A percentile compares a stretch with the other conserved stretches of the same genome.
phyloP scores from a whole-genome alignment of 2,888 invertebrate genomes.

The Galerucella nymphaeae region DNA sequence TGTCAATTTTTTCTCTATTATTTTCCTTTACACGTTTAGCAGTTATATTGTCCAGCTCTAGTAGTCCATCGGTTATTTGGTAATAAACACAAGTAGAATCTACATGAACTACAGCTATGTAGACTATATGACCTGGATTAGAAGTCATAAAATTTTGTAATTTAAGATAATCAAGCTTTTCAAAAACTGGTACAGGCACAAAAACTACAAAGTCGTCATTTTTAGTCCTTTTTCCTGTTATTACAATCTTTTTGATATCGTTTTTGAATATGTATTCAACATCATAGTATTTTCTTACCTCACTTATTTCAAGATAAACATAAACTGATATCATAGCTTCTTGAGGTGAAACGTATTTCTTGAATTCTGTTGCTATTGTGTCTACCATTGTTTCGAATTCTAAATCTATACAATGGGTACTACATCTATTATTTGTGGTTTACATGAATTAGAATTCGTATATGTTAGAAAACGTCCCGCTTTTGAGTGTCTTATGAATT shows the following conservation, averaged over 20 bases:
- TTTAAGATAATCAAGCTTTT: constrained; percentile 60
- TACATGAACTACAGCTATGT: constrained; percentile 63
- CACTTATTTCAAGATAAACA: constrained; percentile 69
- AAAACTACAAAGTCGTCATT: constrained; percentile 60
- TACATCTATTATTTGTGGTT: too few relatives aligned
- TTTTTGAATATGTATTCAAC: constrained; percentile 64
- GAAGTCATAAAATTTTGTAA: constrained; percentile 55
- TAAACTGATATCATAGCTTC: constrained; percentile 66
- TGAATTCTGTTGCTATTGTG: constrained; percentile 4
- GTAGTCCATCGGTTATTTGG: constrained; percentile 60
- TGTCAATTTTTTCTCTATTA: constrained; percentile 51
- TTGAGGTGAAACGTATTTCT: constrained; percentile 1
- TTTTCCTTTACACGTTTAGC: constrained; percentile 54
- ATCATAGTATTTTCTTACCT: constrained; percentile 66
- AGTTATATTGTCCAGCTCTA: constrained; percentile 51
- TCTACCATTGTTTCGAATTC: background rate
- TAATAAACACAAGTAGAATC: constrained; percentile 67
- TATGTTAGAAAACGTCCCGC: too few relatives aligned
- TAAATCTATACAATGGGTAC: too few relatives aligned
- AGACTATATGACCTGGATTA: constrained; percentile 40
- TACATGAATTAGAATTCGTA: too few relatives aligned
- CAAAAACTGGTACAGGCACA: constrained; percentile 63
- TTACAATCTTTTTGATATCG: constrained; percentile 61
- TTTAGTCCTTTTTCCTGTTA: constrained; percentile 63
- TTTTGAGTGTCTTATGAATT: too few relatives aligned